Evolutionary conservation across 2,113 vertebrate genomes (phyloP), one percentile per base, ranked within the genome.

Genomic region (Clarias batrachus): DNA sequence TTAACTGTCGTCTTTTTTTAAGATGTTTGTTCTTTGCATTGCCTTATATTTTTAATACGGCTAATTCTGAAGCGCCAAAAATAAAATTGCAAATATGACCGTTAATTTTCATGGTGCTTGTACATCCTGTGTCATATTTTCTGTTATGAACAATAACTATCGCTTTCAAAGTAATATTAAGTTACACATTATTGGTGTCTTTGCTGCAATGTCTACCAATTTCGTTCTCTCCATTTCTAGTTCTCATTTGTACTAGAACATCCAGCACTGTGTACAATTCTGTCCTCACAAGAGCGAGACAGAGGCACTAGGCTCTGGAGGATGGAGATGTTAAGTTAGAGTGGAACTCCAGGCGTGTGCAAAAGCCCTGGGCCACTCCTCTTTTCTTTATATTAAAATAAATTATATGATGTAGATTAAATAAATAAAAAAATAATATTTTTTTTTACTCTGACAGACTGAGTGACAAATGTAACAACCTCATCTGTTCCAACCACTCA

Each of bases 41-140:
- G 7, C 68, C 85, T 85, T 30, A 78, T 87, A 73, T 84, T 57
- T 68, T 74, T 52, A 37, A 52, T 76, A 54, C 33, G 13, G 83
- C 54, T 4, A 81, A 81, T 81, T 81, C 30, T 0, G 78, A 62
- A 21, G 78, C 23, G 30, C 41, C 30, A 25, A 88, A 93, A 92
- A 93, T 93, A 93, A 93, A 94, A 93, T 92, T 93, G 92, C 91
- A 93, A 92, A 91, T 80, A 89, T 86, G 87, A 82, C 66, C 87
- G 27, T 87, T 70, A 0, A 2, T n/a, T 54, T 52, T 6, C 5
- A 25, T 62, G 30, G 23, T 60, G 62, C 30, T 81, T 77, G 48
- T 12, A 4, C 11, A 52, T 52, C 5, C 21, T 19, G 3, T 12
- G 0, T 52, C 23, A 52, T 52, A 76, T 76, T 76, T 25, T 21